Evolutionary conservation across 2,797 vertebrate species (phyloP), one percentile per base, ranked within the genome.

Genomic region (Danio aesculapii): DNA sequence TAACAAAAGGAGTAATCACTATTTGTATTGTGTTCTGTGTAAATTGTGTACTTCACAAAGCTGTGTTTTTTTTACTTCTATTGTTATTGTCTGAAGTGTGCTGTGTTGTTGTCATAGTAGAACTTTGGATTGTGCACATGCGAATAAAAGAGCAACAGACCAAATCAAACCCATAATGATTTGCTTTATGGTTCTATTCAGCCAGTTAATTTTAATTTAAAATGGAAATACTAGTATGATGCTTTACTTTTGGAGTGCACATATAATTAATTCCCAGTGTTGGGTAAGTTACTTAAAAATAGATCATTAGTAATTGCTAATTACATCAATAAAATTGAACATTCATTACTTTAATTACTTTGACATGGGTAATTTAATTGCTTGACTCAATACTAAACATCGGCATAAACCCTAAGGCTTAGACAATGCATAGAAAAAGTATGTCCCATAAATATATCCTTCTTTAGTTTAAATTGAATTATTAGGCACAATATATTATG

Each of bases 1-100:
- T 61, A 84, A 83, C 83, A 83, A 58, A 13, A 62, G 13, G 81
- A 87, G 68, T 84, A 84, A 88, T 87, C 84, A 81, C 75, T 83
- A 84, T 70, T 5, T 53, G 50, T 69, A 50, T 76, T 86, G 81
- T 77, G 58, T 52, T 63, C n/a, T 50, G 46, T 16, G 43, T 17
- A 50, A 47, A 77, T 59, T 41, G 5, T 47, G 19, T 17, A 49
- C 63, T 47, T 68, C 6, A 58, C 53, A 49, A 12, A 41, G 53
- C 67, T 77, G 1, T 30, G n/a, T 6, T 57, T 55, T 9, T 6
- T 49, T 4, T 17, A 30, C 10, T 47, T 57, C 8, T 0, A 0
- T 30, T 41, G 17, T 58, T 50, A 59, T 44, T 12, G 57, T 14
- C 16, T 78, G 19, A 61, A 69, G 21, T 13, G 44, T 3, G 16